Base-by-base conservation (phyloP, 2,797 vertebrate genomes). In the Kryptolebias ocellatus region DNA sequence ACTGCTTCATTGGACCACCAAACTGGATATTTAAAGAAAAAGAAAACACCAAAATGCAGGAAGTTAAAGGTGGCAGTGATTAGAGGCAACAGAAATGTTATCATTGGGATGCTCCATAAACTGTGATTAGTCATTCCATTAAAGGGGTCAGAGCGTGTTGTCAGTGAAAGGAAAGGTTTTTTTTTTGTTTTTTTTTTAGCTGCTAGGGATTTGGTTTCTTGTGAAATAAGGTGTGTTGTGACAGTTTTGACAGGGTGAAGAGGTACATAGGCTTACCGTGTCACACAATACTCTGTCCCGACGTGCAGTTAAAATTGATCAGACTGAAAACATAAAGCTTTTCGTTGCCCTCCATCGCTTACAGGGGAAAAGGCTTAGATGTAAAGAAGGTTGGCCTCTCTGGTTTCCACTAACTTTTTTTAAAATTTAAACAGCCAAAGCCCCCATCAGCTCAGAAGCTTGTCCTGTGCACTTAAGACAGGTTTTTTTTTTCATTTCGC, bases 401-500 rank as follows among this genome's bases (percentile, higher is more conserved):
- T 52, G 49, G 18, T 73, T 74, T 72, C 47, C 31, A 17, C 18
- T 39, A 49, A 60, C 31, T 46, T 73, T 28, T 73, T 28, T 37
- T 67, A n/a, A n/a, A n/a, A 54, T 44, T 58, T 59, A n/a, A 67
- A 64, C 53, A 67, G 50, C 34, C 47, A 67, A 78, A 66, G 31
- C 37, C 55, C 24, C 56, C 31, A 2, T 59, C 53, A 16, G 53
- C 63, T 17, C 70, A 42, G 39, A 47, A 49, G 78, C n/a, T 67
- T 83, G 55, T 73, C 58, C 63, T 57, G 46, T 81, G 39, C 51
- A 18, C 50, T 62, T 60, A 18, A 0, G 37, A 24, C 56, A 75
- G 72, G 54, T 75, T 44, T 59, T 67, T 59, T 67, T 71, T 49
- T 84, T 24, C 18, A 49, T 79, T 79, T 83, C 58, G 68, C 86